Conservation (phyloP, 2,888 invertebrate genomes). For the Podabrus alpinus region DNA sequence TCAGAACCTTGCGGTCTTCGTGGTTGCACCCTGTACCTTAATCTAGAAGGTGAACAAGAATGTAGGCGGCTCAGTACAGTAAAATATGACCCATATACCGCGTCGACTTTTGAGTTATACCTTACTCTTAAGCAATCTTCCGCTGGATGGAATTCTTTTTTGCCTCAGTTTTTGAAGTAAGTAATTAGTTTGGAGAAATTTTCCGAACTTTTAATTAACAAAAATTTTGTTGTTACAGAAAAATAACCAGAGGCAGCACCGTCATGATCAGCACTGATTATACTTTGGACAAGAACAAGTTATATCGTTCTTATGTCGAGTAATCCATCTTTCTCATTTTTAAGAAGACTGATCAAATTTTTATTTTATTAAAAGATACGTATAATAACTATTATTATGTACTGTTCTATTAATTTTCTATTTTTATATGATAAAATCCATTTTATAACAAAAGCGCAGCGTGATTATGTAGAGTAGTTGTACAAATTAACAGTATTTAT, state of each 20-base stretch:
- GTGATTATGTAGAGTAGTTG: constrained; percentile 32
- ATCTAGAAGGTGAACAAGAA: constrained; percentile 74
- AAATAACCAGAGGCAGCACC: constrained; percentile 81
- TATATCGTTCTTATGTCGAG: constrained; percentile 65
- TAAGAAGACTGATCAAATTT: constrained; percentile 19
- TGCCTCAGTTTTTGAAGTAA: constrained; percentile 91
- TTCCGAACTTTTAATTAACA: too few species aligned
- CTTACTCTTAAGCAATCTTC: constrained; percentile 85
- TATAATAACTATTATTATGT: constrained; percentile 13
- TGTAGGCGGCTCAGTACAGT: constrained; percentile 78
- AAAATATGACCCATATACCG: constrained; percentile 83
- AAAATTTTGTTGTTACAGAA: constrained; percentile 63
- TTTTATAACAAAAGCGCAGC: constrained; percentile 35
- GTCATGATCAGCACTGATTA: constrained; percentile 87
- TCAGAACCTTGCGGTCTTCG: constrained; percentile 87
- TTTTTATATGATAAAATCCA: constrained; percentile 23
- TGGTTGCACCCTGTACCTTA: constrained; percentile 82
- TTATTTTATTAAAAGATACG: not conserved
- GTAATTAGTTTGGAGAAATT: constrained; percentile 49
- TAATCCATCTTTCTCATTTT: constrained; percentile 13
- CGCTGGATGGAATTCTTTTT: constrained; percentile 82
- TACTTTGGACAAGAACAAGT: constrained; percentile 86
- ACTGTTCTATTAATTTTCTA: constrained; percentile 28
- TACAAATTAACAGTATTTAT: constrained; percentile 31
- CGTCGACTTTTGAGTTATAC: constrained; percentile 89